phyloP scores from a whole-genome alignment of 2,888 invertebrate species.

The Syrphus vitripennis region DNA sequence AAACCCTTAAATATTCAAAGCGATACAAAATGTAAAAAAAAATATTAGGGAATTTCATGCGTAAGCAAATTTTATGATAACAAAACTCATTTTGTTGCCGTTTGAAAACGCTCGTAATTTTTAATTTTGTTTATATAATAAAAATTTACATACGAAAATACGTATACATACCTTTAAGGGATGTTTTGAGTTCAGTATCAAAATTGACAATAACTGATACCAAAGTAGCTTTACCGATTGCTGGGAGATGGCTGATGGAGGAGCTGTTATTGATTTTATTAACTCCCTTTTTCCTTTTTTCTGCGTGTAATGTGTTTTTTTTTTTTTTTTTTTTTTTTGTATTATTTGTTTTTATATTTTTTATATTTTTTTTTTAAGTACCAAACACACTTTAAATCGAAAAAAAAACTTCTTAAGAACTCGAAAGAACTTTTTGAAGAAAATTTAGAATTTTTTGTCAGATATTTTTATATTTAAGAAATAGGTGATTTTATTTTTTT shows the following conservation, averaged over 20 bases:
- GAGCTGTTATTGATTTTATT: conserved; percentile 61
- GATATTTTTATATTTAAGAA: background rate
- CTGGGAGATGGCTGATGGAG: conserved; percentile 26
- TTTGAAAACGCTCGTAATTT: background rate
- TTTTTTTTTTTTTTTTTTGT: background rate
- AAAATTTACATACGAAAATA: background rate
- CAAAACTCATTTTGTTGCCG: background rate
- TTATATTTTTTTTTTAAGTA: background rate
- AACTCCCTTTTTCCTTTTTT: conserved; percentile 18
- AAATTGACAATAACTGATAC: conserved; percentile 32
- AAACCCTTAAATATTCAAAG: background rate
- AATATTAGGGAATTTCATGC: background rate
- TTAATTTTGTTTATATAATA: conserved; percentile 14
- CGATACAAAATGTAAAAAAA: background rate
- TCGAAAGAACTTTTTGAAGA: background rate
- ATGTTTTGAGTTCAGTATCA: background rate
- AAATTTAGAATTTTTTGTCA: background rate
- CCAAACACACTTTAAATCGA: background rate
- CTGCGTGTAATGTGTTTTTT: background rate
- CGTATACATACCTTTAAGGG: conserved; percentile 46
- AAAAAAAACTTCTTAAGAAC: background rate
- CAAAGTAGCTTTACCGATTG: conserved; percentile 8
- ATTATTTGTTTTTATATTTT: background rate
- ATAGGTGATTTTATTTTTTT: background rate
- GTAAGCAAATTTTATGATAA: background rate